Conservation (phyloP, 2,888 invertebrate species). For the Microctonus aethiopoides region DNA sequence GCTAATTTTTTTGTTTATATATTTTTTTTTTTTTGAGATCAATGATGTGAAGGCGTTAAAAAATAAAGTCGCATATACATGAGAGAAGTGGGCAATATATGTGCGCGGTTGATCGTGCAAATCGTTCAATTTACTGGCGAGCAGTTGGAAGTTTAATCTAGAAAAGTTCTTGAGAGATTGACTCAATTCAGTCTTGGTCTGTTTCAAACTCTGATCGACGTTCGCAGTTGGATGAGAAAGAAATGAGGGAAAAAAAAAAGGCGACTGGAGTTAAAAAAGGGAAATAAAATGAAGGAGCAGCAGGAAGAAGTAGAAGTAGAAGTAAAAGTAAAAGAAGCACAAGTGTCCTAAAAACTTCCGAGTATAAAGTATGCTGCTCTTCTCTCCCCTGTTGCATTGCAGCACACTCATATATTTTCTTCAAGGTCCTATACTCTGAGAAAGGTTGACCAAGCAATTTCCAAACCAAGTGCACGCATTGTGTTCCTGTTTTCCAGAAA, state of each 20-base stretch:
- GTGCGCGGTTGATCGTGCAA: constrained; percentile 2
- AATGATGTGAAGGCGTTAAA: not conserved
- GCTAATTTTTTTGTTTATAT: no score
- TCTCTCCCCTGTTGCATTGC: constrained; percentile 35
- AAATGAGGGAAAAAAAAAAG: not conserved
- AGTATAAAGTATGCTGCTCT: constrained; percentile 60
- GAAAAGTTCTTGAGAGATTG: constrained; percentile 54
- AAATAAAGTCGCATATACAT: not conserved
- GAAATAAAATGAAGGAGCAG: constrained; percentile 20
- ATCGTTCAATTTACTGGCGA: constrained; percentile 42
- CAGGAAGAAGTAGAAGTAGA: constrained; percentile 11
- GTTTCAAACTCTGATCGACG: constrained; percentile 3
- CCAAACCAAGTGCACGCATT: constrained; percentile 18
- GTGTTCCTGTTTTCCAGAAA: constrained; percentile 8
- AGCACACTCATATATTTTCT: constrained; percentile 25
- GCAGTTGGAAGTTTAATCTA: constrained; percentile 60
- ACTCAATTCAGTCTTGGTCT: constrained; percentile 50
- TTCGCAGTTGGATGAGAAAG: not conserved
- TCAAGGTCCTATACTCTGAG: constrained; percentile 17
- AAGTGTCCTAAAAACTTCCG: constrained; percentile 53
- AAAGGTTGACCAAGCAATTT: constrained; percentile 17
- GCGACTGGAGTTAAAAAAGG: not conserved
- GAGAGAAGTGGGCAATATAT: not conserved
- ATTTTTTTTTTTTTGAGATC: not conserved
- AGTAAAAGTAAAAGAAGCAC: constrained; percentile 21